phyloP scores from a whole-genome alignment of 1,140 invertebrate genomes.

The Pseudomyrmex sp. region DNA sequence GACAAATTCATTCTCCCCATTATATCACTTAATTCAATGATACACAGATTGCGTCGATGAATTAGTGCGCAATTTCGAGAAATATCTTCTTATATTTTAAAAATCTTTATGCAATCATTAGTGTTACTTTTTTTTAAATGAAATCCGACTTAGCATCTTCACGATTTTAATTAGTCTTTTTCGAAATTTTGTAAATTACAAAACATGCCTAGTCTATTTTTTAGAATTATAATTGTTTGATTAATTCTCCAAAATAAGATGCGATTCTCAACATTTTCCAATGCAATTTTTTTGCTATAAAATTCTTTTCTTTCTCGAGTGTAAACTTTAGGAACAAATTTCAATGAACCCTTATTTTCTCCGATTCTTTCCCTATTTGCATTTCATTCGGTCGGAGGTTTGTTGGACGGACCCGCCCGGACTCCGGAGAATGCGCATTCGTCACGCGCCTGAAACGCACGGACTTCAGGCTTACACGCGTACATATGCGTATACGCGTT shows the following conservation, averaged over 20 bases:
- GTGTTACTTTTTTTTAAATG: background rate
- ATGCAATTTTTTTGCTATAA: background rate
- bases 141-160: background rate
- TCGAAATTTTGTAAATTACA: too few species aligned
- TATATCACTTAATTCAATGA: constrained; percentile 46
- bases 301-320: background rate
- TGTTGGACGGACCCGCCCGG: constrained; percentile 22
- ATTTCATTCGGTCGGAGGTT: constrained; percentile 30
- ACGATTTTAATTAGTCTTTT: too few species aligned
- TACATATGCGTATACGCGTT: constrained; percentile 10
- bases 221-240: too few species aligned
- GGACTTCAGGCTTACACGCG: background rate
- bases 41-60: background rate
- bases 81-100: background rate
- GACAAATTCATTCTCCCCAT: constrained; percentile 12
- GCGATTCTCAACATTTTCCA: background rate
- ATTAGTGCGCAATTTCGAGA: constrained; percentile 16
- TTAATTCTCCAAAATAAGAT: too few species aligned
- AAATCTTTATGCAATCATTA: background rate
- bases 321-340: background rate
- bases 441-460: constrained; percentile 38
- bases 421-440: constrained; percentile 41
- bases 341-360: constrained; percentile 30
- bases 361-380: constrained; percentile 45
- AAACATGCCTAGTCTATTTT: too few species aligned